Base-by-base conservation (phyloP, 2,797 vertebrate genomes). In the Alauda arvensis region DNA sequence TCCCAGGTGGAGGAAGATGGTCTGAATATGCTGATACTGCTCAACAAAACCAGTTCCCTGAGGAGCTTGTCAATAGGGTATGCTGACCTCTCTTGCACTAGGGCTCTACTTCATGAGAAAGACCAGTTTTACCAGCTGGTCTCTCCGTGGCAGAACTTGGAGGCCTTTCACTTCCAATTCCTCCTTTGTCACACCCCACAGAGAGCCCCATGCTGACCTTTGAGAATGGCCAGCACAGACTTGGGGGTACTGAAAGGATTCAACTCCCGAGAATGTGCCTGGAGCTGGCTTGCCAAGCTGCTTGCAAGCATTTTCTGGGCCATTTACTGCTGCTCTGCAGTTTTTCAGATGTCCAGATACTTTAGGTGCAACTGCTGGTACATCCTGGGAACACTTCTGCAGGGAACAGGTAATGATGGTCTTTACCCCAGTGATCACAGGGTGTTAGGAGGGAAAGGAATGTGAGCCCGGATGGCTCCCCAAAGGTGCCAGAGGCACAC, bases 341-440 rank as follows among this genome's bases (percentile, higher is more conserved):
- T 26, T 88, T 91, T 80, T 67, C 21, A 78, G 59, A 43, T 23
- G 39, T 34, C 53, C 26, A 7, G 34, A 33, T 25, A 21, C 51
- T 88, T 87, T 59, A 67, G 63, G 63, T 87, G 56, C 29, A 75
- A 40, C 5, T 18, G 45, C 23, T 1, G 1, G 17, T 63, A 71
- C 5, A 6, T 72, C 46, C 88, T 90, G 84, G 67, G 70, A 91
- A 78, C 49, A 12, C 7, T 81, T 91, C 60, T 87, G 31, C 56
- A 51, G 67, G 46, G 77, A 82, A 11, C 61, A 77, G 83, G 67
- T 92, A 95, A 93, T 94, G 84, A 93, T 8, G 18, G 82, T 70
- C 74, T 83, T 94, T 85, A 90, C 25, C 52, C 53, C 43, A 34
- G n/a, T 87, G 91, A 94, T 92, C 90, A 94, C 56, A 90, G 90